Conservation (phyloP, 2,113 vertebrate species). For the Mesoclemmys tuberculata region DNA sequence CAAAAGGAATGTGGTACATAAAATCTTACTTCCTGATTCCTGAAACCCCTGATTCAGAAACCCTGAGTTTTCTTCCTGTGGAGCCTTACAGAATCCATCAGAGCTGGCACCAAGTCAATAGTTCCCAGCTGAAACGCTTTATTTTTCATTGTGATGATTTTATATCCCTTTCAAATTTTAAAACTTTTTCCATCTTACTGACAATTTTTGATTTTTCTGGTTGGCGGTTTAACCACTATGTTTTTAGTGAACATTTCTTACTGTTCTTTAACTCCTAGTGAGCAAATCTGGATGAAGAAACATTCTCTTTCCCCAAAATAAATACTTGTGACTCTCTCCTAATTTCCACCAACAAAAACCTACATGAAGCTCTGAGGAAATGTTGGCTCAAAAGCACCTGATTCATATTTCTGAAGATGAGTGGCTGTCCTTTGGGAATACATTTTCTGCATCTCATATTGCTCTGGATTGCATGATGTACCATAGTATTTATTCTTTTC, state of each 20-base stretch:
- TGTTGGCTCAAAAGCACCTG: neutral
- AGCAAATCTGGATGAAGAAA: slow-evolving; percentile 39
- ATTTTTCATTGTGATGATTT: slow-evolving; percentile 56
- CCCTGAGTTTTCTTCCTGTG: neutral
- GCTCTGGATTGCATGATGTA: neutral
- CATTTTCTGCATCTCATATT: neutral
- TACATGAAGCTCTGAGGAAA: neutral
- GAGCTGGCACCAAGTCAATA: slow-evolving; percentile 39
- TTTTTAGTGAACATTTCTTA: slow-evolving; percentile 54
- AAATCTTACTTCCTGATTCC: neutral
- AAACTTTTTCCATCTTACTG: slow-evolving; percentile 58
- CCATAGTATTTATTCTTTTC: neutral
- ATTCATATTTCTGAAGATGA: neutral
- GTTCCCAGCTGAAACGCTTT: slow-evolving; percentile 64
- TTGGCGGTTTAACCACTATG: slow-evolving; percentile 33
- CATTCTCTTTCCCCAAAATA: slow-evolving; percentile 7
- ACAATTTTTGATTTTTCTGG: slow-evolving; percentile 58
- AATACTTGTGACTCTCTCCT: slow-evolving; percentile 10
- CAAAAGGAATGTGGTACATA: neutral
- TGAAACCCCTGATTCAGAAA: neutral
- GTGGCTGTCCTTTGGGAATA: neutral
- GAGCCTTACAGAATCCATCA: slow-evolving; percentile 19
- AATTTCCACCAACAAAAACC: neutral
- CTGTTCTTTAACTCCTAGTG: slow-evolving; percentile 13
- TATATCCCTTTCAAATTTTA: slow-evolving; percentile 65